phyloP scores from a whole-genome alignment of 2,113 vertebrate genomes.

The Irena cyanogastra region DNA sequence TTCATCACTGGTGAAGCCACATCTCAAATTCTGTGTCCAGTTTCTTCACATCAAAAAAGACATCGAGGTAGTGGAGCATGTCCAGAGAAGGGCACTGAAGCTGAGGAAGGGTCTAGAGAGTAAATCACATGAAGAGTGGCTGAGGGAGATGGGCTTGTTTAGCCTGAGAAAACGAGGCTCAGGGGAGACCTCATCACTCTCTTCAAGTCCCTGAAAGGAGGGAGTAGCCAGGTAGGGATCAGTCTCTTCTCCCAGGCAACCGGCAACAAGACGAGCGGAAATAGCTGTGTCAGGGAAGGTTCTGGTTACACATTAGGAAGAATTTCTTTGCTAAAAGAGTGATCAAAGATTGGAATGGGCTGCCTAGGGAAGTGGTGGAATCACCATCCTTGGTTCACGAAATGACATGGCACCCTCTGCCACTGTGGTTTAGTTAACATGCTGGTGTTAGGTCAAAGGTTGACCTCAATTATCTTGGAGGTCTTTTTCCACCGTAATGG shows the following conservation, averaged over 20 bases:
- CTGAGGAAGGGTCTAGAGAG: not conserved
- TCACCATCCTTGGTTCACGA: not conserved
- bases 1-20: too few relatives aligned
- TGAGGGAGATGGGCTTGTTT: not conserved
- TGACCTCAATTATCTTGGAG: not conserved
- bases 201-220: not conserved
- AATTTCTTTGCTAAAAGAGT: not conserved
- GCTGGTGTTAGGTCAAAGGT: not conserved
- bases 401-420: rapidly evolving
- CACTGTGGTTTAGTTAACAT: not conserved
- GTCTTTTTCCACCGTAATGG: not conserved
- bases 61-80: not conserved
- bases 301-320: not conserved
- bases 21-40: not conserved
- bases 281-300: not conserved
- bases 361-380: not conserved
- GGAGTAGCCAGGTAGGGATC: not conserved
- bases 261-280: not conserved
- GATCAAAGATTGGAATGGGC: not conserved
- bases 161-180: not conserved
- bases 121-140: not conserved
- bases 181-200: not conserved
- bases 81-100: not conserved
- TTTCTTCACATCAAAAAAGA: not conserved
- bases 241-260: not conserved